Base-by-base conservation (phyloP, 2,888 invertebrate species). In the Scaptomyza tumidula region DNA sequence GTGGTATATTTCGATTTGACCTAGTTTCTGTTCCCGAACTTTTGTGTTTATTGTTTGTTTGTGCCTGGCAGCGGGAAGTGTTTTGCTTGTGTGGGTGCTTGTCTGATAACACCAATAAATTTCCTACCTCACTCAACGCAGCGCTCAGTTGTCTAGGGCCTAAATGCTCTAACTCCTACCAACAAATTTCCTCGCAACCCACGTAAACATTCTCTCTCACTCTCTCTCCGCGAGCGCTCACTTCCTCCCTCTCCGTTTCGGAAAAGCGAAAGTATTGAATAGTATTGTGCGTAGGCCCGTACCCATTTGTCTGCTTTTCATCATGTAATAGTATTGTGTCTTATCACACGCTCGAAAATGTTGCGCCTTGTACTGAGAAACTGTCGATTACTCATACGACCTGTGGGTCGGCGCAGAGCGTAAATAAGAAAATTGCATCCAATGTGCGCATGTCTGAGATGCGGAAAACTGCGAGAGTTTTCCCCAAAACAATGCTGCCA, bases 111-210 rank as follows among this genome's bases (percentile, higher is more conserved):
- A 76, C 65, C 84, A 29, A 82, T 86, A 82, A 86, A 82, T 82
- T 82, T 86, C 86, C 84, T 86, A 82, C 82, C 83, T 81, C 86
- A 84, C 81, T 86, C 83, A 83, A 83, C 77, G 69, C 77, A 71
- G 35, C 75, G 71, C 58, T 76, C 81, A 37, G 84, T 83, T 81
- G 86, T 79, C 81, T 83, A 83, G 84, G 82, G 84, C 64, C 75
- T 45, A 37, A 48, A 24, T 45, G 45, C 29, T 19, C 52, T 46
- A 35, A 10, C 57, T 48, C 52, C 64, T 74, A 63, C 80, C 75
- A 56, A 68, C 1, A 44, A 60, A 45, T 49, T 41, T 48, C 19
- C 41, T 43, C 31, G 35, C 9, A 54, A 45, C 64, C 72, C 73
- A 68, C 64, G 53, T 62, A 24, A 29, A 33, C 49, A 9, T 27